A percentile compares a stretch with the other conserved stretches of the same genome.
Conservation (phyloP, 2,888 invertebrate genomes). For the Drosophila kuntzei region DNA sequence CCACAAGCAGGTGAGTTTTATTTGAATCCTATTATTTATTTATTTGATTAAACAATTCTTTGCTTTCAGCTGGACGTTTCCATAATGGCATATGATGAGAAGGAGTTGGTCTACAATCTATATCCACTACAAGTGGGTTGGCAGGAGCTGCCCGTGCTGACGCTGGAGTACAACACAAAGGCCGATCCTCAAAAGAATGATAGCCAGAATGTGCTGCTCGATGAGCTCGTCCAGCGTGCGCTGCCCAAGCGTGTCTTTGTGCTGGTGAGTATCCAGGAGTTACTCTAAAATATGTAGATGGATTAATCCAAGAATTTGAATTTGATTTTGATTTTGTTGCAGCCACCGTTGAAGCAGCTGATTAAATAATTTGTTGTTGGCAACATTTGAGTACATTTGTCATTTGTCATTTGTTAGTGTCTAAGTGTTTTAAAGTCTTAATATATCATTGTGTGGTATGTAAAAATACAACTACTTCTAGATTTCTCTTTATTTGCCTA, state of each 20-base stretch:
- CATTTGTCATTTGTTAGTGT: conserved; percentile 38
- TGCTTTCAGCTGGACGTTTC: conserved; percentile 83
- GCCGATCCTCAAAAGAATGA: conserved; percentile 84
- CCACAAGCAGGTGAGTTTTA: conserved; percentile 91
- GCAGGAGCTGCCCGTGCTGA: conserved; percentile 85
- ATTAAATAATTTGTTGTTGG: conserved; percentile 63
- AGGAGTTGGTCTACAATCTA: conserved; percentile 84
- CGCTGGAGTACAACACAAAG: conserved; percentile 84
- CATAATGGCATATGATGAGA: conserved; percentile 84
- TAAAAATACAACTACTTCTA: conserved; percentile 49
- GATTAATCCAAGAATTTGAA: neutral
- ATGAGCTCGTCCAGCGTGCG: conserved; percentile 84
- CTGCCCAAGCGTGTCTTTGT: conserved; percentile 85
- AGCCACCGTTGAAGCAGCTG: conserved; percentile 82
- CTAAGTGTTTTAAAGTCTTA: conserved; percentile 72
- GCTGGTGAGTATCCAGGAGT: conserved; percentile 74
- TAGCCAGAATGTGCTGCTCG: conserved; percentile 81
- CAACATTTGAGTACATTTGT: no score
- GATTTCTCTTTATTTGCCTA: conserved; percentile 57
- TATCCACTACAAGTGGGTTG: conserved; percentile 85
- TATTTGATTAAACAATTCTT: neutral
- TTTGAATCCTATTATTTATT: accelerated
- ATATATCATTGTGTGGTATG: conserved; percentile 51
- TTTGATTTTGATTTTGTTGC: conserved; percentile 22
- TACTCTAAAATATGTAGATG: no score